A percentile compares a stretch with the other conserved stretches of the same genome.
These are phyloP conservation scores for Ylistrum balloti DNA, from an alignment of 1,140 invertebrate genomes.

Conservation along the genomic window DNA sequence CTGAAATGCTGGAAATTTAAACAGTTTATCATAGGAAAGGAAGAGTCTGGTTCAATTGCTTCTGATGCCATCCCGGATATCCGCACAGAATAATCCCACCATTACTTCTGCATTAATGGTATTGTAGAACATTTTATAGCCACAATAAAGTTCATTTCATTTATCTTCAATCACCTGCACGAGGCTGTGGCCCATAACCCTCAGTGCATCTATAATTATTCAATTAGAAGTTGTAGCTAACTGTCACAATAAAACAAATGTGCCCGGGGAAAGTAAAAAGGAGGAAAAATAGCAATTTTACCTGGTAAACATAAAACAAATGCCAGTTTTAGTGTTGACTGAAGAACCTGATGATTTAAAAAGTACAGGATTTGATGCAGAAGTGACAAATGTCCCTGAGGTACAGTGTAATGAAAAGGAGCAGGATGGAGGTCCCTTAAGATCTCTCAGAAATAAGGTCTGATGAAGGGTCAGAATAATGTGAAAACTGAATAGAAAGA, in stretches of 20 bases:
- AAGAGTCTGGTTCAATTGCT: neutral
- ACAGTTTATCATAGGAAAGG: neutral
- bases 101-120: conserved; percentile 28
- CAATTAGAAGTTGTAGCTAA: neutral
- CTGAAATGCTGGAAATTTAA: neutral
- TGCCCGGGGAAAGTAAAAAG: neutral
- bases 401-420: too few species aligned
- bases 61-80: conserved; percentile 10
- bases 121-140: conserved; percentile 35
- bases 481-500: too few species aligned
- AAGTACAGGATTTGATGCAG: neutral
- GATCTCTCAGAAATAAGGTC: too few species aligned
- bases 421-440: too few species aligned
- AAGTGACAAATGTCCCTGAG: too few species aligned
- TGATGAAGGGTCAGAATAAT: too few species aligned
- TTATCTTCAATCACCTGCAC: conserved; percentile 23
- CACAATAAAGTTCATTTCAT: conserved; percentile 20
- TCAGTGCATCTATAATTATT: neutral
- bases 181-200: neutral
- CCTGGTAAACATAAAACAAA: neutral
- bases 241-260: conserved; percentile 18
- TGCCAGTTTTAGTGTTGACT: neutral
- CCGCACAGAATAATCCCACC: neutral
- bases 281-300: neutral
- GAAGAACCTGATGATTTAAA: neutral